Base-by-base conservation (phyloP, 2,797 vertebrate genomes). In the Myotis daubentonii region DNA sequence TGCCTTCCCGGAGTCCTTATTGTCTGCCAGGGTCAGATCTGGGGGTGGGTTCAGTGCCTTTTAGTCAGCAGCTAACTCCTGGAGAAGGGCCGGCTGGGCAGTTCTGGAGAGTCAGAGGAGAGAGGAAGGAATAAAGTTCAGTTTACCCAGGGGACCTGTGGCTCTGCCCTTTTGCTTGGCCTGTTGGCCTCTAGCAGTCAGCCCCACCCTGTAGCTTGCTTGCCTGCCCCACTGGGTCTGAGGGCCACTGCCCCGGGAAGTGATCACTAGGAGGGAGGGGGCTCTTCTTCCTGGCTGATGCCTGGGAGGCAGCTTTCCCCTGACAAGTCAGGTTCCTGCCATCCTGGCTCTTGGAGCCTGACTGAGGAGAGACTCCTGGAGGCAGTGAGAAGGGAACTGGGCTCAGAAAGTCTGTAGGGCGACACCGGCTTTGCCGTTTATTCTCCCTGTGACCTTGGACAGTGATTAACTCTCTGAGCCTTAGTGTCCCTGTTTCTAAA, bases 41-140 rank as follows among this genome's bases (percentile, higher is more conserved):
- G 55, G 92, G 71, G 55, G 89, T 44, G 83, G 44, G 60, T 62
- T 10, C 44, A 55, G 41, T 93, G 96, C 84, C 97, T 97, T 97
- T 95, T 94, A 96, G 96, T 97, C 87, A 94, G 90, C 70, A 91
- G 87, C 74, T 95, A 96, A 72, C 96, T 97, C 96, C 96, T 66
- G 20, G 95, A 96, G 89, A 97, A 91, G 96, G 92, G 95, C 95
- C 97, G 92, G 93, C 71, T 92, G 96, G 92, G 80, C 93, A 96
- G 96, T 86, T 97, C 97, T 97, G 94, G 71, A 93, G 96, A 95
- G 92, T 74, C 74, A 91, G 94, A 94, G 82, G 79, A 83, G 49
- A 65, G 75, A 95, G 85, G 96, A 96, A 96, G 72, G 96, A 97
- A 95, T 97, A 96, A 97, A 97, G 95, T 96, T 96, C 80, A 93